phyloP scores from a whole-genome alignment of 2,113 vertebrate genomes.

The Onychostoma macrolepis region DNA sequence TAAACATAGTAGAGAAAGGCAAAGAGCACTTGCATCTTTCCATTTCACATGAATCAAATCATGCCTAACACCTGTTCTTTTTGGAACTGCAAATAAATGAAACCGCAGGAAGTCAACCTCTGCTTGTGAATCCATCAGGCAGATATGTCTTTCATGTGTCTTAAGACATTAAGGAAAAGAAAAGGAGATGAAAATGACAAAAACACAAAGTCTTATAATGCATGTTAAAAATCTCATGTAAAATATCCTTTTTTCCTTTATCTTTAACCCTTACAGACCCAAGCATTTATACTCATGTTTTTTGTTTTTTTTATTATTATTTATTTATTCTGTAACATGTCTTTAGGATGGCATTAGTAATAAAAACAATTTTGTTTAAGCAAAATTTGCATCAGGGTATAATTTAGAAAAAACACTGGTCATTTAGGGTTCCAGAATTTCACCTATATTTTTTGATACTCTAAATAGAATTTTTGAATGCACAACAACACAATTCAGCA shows the following conservation, averaged over 20 bases:
- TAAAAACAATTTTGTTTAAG: neutral
- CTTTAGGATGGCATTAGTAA: neutral
- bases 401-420: neutral
- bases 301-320: too few relatives aligned
- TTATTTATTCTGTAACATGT: too few relatives aligned
- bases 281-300: neutral
- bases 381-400: neutral
- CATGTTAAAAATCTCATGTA: neutral
- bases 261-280: neutral
- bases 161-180: neutral
- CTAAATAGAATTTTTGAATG: neutral
- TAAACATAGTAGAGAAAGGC: neutral
- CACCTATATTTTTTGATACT: neutral
- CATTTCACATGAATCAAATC: neutral
- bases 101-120: slow-evolving; percentile 11
- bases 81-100: slow-evolving; percentile 1
- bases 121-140: slow-evolving; percentile 10
- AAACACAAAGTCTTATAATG: slow-evolving; percentile 30
- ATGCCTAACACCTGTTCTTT: slow-evolving; percentile 24
- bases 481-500: neutral
- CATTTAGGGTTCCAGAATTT: neutral
- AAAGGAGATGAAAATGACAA: slow-evolving; percentile 13
- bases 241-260: too few relatives aligned
- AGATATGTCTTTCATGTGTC: neutral
- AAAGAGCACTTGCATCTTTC: neutral